phyloP scores from a whole-genome alignment of 1,140 invertebrate species.

The Mamestra configurata region DNA sequence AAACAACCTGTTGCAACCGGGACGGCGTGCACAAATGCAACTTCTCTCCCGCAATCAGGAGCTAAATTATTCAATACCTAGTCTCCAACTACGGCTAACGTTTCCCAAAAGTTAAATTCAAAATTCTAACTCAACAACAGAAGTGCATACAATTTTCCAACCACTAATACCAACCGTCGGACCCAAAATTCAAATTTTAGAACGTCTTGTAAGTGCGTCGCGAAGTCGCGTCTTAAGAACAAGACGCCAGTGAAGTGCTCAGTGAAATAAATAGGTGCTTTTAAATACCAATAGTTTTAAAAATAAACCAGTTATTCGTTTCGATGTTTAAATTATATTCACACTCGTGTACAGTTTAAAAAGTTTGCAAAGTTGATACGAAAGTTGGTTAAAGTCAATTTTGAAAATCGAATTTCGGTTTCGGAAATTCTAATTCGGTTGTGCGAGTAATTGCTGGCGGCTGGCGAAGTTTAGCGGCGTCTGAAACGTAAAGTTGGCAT shows the following conservation, averaged over 20 bases:
- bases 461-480: conserved; percentile 69
- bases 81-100: conserved; percentile 44
- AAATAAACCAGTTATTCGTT: conserved; percentile 49
- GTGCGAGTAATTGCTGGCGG: conserved; percentile 56
- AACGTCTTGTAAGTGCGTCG: conserved; percentile 66
- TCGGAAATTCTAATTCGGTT: conserved; percentile 40
- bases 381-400: conserved; percentile 57
- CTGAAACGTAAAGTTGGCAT: conserved; percentile 70
- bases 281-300: conserved; percentile 48
- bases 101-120: conserved; percentile 21
- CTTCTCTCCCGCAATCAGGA: conserved; percentile 74
- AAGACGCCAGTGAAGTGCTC: conserved; percentile 74
- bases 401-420: conserved; percentile 41
- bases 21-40: conserved; percentile 84
- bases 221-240: conserved; percentile 67
- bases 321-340: conserved; percentile 36
- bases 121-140: conserved; percentile 7
- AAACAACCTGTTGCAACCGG: conserved; percentile 87
- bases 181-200: conserved; percentile 46
- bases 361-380: conserved; percentile 40
- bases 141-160: conserved; percentile 13
- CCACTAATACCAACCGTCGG: neutral
- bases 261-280: conserved; percentile 67
- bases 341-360: conserved; percentile 43
- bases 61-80: conserved; percentile 64